Evolutionary conservation across 2,888 invertebrate species (phyloP).

Genomic region (Polymixis lichenea): DNA sequence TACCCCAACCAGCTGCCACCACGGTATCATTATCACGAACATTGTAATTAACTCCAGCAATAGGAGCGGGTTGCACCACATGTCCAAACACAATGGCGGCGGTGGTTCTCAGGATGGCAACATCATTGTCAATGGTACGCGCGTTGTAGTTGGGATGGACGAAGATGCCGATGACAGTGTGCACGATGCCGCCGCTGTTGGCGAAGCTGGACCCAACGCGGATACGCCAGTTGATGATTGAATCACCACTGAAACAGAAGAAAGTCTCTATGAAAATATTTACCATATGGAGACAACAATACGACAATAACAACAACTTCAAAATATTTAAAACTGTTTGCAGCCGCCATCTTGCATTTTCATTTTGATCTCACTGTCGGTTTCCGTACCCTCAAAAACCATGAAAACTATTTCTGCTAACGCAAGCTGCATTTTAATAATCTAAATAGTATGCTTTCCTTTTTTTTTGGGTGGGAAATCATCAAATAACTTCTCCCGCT

Average conservation of each 20-base stretch:
- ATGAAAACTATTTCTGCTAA: too few relatives aligned
- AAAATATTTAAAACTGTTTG: too few relatives aligned
- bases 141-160: conserved; percentile 61
- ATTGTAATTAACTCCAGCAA: conserved; percentile 67
- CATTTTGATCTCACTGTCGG: too few relatives aligned
- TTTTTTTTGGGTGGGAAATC: too few relatives aligned
- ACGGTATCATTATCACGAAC: conserved; percentile 69
- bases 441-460: too few relatives aligned
- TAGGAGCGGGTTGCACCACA: conserved; percentile 51
- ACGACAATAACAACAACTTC: too few relatives aligned
- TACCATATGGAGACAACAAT: too few relatives aligned
- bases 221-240: conserved; percentile 59
- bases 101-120: conserved; percentile 63
- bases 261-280: too few relatives aligned
- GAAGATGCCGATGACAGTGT: conserved; percentile 51
- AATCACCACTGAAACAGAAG: conserved; percentile 58
- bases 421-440: too few relatives aligned
- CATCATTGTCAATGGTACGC: conserved; percentile 64
- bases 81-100: conserved; percentile 27
- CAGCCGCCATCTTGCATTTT: too few relatives aligned
- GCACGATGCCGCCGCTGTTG: conserved; percentile 67
- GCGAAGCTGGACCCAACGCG: conserved; percentile 69
- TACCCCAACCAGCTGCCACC: conserved; percentile 81
- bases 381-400: too few relatives aligned
- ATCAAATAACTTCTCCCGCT: too few relatives aligned